phyloP scores from a whole-genome alignment of 64 coral and sea anemone species.

The Catalaphyllia jardinei region DNA sequence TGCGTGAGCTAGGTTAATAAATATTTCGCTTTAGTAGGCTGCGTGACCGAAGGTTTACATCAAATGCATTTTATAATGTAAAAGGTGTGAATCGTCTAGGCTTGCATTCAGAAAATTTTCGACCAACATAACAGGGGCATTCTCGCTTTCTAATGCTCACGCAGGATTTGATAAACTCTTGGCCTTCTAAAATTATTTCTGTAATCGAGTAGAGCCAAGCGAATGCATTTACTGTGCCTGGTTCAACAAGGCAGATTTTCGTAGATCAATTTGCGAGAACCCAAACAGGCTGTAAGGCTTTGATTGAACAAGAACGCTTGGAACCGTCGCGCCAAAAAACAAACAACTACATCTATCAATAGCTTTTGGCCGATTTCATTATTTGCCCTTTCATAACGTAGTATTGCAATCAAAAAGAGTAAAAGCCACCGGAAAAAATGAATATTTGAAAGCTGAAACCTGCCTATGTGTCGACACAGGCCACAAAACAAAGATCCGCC shows the following conservation, averaged over 20 bases:
- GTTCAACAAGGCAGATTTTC: background rate
- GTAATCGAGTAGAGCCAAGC: background rate
- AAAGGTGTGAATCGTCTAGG: slow-evolving; percentile 75
- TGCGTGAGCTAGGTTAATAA: slow-evolving; percentile 59
- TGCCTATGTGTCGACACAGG: background rate
- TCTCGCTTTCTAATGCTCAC: slow-evolving; percentile 3
- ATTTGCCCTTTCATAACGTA: slow-evolving; percentile 1
- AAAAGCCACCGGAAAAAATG: background rate
- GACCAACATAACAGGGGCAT: slow-evolving; percentile 5
- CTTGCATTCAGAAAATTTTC: slow-evolving; percentile 47
- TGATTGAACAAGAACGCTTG: background rate
- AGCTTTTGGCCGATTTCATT: background rate
- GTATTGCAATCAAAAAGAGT: background rate
- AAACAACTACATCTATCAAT: slow-evolving; percentile 9
- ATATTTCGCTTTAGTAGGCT: slow-evolving; percentile 52
- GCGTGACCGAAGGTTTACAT: slow-evolving; percentile 75
- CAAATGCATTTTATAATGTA: slow-evolving; percentile 70
- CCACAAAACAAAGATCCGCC: background rate
- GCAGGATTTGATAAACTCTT: background rate
- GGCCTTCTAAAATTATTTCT: background rate
- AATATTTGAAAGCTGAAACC: background rate
- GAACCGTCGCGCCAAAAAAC: slow-evolving; percentile 26
- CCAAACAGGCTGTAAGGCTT: background rate
- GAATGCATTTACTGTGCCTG: background rate
- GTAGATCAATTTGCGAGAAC: background rate